Percentiles rank a stretch among this genome's conserved stretches.
These are phyloP conservation scores for Notechis scutatus DNA, from an alignment of 2,113 vertebrate genomes.

Conservation along the genomic window DNA sequence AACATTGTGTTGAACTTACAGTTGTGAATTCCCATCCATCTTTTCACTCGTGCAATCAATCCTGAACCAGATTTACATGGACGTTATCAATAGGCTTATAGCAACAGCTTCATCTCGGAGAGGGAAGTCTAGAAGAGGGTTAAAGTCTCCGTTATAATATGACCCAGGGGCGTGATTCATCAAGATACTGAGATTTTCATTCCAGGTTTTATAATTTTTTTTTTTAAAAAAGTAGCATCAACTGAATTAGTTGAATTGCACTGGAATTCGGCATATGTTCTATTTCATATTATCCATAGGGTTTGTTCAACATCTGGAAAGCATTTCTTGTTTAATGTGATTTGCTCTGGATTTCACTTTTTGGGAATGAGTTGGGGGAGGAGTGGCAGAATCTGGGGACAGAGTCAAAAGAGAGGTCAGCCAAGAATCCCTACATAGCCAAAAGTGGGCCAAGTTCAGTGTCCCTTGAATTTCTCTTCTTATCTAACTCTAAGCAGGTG, in stretches of 20 bases:
- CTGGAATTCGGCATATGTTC: constrained; percentile 60
- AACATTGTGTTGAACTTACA: constrained; percentile 26
- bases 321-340: constrained; percentile 15
- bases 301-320: constrained; percentile 42
- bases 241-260: constrained; percentile 43
- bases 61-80: constrained; percentile 23
- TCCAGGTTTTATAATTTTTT: constrained; percentile 48
- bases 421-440: not conserved
- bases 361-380: not conserved
- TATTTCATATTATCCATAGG: constrained; percentile 33
- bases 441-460: not conserved
- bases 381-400: not conserved
- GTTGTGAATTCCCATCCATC: constrained; percentile 48
- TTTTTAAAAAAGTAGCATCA: constrained; percentile 36
- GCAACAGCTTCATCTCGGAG: not conserved
- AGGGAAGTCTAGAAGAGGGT: constrained; percentile 19
- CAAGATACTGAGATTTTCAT: constrained; percentile 16
- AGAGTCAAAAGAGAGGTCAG: not conserved
- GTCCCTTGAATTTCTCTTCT: not conserved
- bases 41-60: constrained; percentile 22
- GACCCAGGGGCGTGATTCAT: constrained; percentile 30
- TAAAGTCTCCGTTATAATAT: constrained; percentile 36
- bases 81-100: constrained; percentile 14
- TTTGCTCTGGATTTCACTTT: not conserved
- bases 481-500: not conserved